A percentile compares a stretch with the other conserved stretches of the same genome.
Evolutionary conservation across 1,140 invertebrate species (phyloP).

Genomic region (Liolophura sinensis): DNA sequence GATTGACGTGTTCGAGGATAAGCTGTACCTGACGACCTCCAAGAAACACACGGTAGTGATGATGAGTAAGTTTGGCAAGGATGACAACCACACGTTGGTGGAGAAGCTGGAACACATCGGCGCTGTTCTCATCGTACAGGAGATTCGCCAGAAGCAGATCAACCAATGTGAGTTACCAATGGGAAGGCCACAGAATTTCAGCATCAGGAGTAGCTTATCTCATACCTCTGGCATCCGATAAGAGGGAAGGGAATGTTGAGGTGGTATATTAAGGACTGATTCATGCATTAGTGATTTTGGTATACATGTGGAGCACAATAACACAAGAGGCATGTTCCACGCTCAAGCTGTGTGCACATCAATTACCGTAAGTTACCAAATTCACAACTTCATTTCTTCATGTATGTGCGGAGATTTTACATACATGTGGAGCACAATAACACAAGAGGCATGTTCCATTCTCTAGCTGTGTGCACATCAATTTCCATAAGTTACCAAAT

Average conservation of each 20-base stretch:
- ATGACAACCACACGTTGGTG: constrained; percentile 7
- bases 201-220: no score
- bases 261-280: constrained; percentile 18
- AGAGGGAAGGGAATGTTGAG: neutral
- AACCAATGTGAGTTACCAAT: constrained; percentile 57
- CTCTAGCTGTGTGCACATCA: no score
- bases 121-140: constrained; percentile 71
- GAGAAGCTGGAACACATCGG: constrained; percentile 61
- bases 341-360: no score
- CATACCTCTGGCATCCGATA: no score
- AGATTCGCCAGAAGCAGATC: constrained; percentile 64
- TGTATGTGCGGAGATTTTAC: no score
- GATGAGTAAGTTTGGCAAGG: constrained; percentile 72
- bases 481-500: no score
- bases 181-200: neutral
- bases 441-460: no score
- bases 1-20: constrained; percentile 76
- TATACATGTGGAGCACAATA: no score
- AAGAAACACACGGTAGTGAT: constrained; percentile 68
- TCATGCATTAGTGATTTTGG: constrained; percentile 30
- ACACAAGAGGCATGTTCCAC: no score
- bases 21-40: constrained; percentile 70
- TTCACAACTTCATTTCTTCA: no score
- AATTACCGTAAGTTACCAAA: no score
- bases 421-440: no score